A percentile compares a stretch with the other conserved stretches of the same genome.
Evolutionary conservation across 2,888 invertebrate genomes (phyloP).

Genomic region (Eurytoma californica): DNA sequence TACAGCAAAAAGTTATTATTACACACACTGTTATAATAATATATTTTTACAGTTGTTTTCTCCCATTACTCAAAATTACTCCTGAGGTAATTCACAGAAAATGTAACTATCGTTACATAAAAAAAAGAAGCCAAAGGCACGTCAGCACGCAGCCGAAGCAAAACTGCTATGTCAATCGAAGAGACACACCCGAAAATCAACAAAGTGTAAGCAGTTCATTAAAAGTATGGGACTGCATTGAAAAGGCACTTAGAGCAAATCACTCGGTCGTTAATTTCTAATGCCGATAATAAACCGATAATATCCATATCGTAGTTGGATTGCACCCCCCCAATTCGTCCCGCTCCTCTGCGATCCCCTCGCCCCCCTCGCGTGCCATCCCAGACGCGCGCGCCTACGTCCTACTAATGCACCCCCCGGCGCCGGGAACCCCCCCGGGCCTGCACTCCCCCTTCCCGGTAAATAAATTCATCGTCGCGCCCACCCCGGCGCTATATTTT

Average conservation of each 20-base stretch:
- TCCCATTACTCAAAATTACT: too few relatives aligned
- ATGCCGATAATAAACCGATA: not conserved
- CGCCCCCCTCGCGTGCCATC: not conserved
- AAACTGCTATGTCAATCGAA: too few relatives aligned
- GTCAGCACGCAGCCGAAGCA: too few relatives aligned
- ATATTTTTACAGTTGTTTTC: too few relatives aligned
- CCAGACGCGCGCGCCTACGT: constrained; percentile 9
- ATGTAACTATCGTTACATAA: too few relatives aligned
- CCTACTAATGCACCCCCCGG: constrained; percentile 11
- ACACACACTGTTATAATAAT: too few relatives aligned
- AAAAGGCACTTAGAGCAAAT: constrained; percentile 15
- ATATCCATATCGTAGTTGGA: not conserved
- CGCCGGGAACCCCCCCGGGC: constrained; percentile 5
- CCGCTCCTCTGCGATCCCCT: not conserved
- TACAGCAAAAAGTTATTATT: too few relatives aligned
- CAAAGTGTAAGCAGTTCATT: not conserved
- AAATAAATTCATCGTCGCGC: not conserved
- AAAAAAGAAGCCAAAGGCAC: too few relatives aligned
- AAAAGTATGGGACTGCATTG: not conserved
- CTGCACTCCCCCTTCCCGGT: not conserved
- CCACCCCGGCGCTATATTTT: not conserved
- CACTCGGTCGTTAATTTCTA: constrained; percentile 23
- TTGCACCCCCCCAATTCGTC: constrained; percentile 24
- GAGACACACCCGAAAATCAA: too few relatives aligned
- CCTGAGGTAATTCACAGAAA: too few relatives aligned